A percentile compares a stretch with the other conserved stretches of the same genome.
Evolutionary conservation across 2,113 vertebrate species (phyloP).

Genomic region (Lophura nycthemera): DNA sequence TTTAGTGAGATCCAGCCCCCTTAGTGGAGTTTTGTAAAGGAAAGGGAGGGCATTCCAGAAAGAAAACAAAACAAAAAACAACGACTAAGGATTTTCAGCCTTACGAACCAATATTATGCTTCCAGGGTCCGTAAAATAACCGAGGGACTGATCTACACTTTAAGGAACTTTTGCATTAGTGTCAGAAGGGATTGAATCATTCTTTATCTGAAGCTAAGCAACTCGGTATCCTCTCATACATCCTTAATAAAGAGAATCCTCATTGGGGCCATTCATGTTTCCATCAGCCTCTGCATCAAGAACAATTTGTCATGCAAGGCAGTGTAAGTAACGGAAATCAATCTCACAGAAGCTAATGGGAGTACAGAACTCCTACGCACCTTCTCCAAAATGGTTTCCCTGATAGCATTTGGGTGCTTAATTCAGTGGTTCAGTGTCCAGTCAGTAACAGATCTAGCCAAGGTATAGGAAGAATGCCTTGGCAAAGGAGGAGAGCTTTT

Average conservation of each 20-base stretch:
- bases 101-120: not conserved
- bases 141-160: not conserved
- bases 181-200: constrained; percentile 12
- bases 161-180: not conserved
- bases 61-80: not conserved
- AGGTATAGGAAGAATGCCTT: not conserved
- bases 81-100: not conserved
- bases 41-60: not conserved
- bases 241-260: constrained; percentile 58
- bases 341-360: constrained; percentile 46
- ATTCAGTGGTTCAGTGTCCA: not conserved
- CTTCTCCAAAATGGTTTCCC: not conserved
- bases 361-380: not conserved
- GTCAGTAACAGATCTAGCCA: not conserved
- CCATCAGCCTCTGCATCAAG: constrained; percentile 54
- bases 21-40: not conserved
- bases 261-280: constrained; percentile 63
- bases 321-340: constrained; percentile 70
- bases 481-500: not conserved
- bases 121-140: not conserved
- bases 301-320: constrained; percentile 61
- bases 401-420: not conserved
- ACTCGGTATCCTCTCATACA: constrained; percentile 11
- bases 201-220: constrained; percentile 2
- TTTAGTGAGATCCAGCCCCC: not conserved